Conservation (phyloP, 2,113 vertebrate genomes). For the Micronycteris hirsuta region DNA sequence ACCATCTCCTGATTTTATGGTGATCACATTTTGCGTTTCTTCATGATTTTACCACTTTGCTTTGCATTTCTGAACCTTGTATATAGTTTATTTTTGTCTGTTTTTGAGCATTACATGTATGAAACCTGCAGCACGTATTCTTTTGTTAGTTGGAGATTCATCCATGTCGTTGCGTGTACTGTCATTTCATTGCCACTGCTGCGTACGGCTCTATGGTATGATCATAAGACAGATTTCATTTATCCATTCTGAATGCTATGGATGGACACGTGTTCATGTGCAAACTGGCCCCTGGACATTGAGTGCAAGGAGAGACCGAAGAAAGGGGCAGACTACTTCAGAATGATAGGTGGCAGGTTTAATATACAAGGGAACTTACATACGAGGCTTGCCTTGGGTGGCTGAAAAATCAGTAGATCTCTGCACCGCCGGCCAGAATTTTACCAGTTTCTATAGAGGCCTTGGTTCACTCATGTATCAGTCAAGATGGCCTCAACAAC, state of each 20-base stretch:
- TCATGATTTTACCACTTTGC: not conserved
- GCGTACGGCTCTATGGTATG: not conserved
- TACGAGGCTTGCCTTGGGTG: not conserved
- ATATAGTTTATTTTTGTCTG: too few species aligned
- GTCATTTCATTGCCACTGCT: not conserved
- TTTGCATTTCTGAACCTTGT: not conserved
- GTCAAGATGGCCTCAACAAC: not conserved
- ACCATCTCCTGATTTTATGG: not conserved
- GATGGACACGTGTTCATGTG: too few species aligned
- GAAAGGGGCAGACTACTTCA: not conserved
- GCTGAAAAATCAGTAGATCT: not conserved
- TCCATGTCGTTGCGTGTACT: not conserved
- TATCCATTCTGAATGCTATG: not conserved
- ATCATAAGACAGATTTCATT: not conserved
- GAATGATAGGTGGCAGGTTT: not conserved
- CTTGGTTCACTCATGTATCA: not conserved
- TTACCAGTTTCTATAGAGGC: not conserved
- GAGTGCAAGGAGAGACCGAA: not conserved
- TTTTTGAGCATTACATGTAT: not conserved
- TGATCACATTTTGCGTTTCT: not conserved
- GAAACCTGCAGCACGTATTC: accelerated
- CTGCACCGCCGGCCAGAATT: not conserved
- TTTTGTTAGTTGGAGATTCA: not conserved
- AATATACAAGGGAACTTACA: not conserved
- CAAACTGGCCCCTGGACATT: not conserved